Evolutionary conservation across 2,113 vertebrate genomes (phyloP), one percentile per base, ranked within the genome.

Genomic region (Plotosus lineatus): DNA sequence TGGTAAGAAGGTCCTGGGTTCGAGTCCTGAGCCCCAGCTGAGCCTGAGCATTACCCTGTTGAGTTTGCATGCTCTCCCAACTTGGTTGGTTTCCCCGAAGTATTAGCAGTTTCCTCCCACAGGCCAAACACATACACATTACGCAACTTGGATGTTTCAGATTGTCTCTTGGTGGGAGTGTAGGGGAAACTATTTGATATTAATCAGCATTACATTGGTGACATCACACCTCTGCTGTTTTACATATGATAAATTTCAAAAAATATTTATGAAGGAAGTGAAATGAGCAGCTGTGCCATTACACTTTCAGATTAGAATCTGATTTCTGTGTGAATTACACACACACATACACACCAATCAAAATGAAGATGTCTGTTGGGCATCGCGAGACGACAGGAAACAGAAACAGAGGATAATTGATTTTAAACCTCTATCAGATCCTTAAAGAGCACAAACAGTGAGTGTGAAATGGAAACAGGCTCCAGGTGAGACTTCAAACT

Each of bases 391-490:
- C 55, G 53, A 60, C 28, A n/a, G n/a, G 74, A 51, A 50, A 81
- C 46, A 75, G 36, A 60, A 17, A 19, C 46, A 50, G 51, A 51
- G 61, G 77, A 51, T 74, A 33, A 82, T 19, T 7, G 68, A 71
- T 71, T 17, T 75, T 65, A 55, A 81, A 81, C 80, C 53, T 12
- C 40, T 46, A 33, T 80, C 56, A 72, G 53, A 12, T 51, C 75
- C 65, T 80, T 55, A 77, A 28, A 84, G 26, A 42, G 51, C 69
- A 42, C n/a, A 74, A 63, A 80, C 46, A 72, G 36, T 33, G 12
- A 60, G 50, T 12, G 33, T 44, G 50, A 80, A 77, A 80, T 78
- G 15, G 69, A 66, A 76, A 72, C 23, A 83, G 51, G 31, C 79
- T 78, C 69, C 66, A 28, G 68, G 75, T 51, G n/a, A 60, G 75